Evolutionary conservation across 2,888 invertebrate species (phyloP).

Genomic region (Acanthosepion pharaonis): DNA sequence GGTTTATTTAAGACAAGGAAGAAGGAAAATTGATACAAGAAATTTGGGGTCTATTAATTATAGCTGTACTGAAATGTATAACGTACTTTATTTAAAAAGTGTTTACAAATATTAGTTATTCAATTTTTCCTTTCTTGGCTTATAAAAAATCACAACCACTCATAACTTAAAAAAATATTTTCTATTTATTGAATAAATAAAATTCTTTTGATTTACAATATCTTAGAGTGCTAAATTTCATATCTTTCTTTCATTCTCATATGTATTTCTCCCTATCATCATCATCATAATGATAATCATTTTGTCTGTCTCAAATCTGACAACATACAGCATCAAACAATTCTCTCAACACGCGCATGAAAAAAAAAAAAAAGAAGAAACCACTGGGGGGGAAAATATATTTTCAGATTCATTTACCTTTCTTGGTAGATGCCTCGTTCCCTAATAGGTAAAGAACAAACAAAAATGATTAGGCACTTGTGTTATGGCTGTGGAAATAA

Average conservation of each 20-base stretch:
- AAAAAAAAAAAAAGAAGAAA: not conserved
- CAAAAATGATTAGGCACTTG: conserved; percentile 4
- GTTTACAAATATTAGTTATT: not conserved
- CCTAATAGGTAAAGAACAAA: conserved; percentile 33
- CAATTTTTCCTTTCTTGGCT: not conserved
- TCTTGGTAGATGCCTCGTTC: not conserved
- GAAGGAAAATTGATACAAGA: no score
- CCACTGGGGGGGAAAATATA: conserved; percentile 25
- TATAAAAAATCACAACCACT: not conserved
- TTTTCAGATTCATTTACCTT: conserved; percentile 33
- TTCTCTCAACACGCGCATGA: conserved; percentile 16
- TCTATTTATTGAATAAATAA: not conserved
- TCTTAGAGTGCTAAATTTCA: not conserved
- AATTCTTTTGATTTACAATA: not conserved
- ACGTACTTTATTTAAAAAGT: not conserved
- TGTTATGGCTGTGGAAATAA: conserved; percentile 17
- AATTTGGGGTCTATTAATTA: no score
- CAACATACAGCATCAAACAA: conserved; percentile 14
- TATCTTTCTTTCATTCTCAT: not conserved
- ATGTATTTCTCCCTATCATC: not conserved
- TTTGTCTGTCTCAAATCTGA: not conserved
- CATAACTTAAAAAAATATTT: not conserved
- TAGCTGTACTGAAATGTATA: no score
- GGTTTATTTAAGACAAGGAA: no score
- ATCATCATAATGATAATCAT: not conserved